phyloP scores from a whole-genome alignment of 2,113 vertebrate genomes.

The Rafetus swinhoei region DNA sequence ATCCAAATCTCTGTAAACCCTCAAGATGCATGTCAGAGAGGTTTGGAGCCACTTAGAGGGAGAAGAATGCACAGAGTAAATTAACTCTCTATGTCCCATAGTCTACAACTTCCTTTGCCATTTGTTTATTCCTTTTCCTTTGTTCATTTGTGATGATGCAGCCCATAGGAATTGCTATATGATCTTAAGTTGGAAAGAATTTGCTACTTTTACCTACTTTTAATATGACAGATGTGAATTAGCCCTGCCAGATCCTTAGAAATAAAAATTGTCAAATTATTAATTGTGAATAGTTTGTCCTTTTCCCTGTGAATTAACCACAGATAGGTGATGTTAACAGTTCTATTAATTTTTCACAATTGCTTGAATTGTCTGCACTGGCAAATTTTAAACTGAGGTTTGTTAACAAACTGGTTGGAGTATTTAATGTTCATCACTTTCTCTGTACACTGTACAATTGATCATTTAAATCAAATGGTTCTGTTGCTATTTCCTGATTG shows the following conservation, averaged over 20 bases:
- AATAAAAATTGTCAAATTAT: not conserved
- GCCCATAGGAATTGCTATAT: not conserved
- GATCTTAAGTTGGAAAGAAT: not conserved
- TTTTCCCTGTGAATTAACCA: slow-evolving; percentile 33
- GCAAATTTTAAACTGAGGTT: not conserved
- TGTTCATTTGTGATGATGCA: not conserved
- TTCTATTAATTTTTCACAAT: slow-evolving; percentile 26
- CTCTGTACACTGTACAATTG: not conserved
- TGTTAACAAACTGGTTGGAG: not conserved
- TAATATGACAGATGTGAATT: not conserved
- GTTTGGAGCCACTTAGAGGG: not conserved
- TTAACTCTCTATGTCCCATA: not conserved
- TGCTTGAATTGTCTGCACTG: not conserved
- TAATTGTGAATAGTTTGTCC: slow-evolving; percentile 20
- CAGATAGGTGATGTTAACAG: slow-evolving; percentile 34
- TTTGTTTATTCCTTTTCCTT: not conserved
- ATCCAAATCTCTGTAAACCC: slow-evolving; percentile 27
- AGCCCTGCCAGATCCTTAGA: not conserved
- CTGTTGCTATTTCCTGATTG: not conserved
- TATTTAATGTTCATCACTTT: slow-evolving; percentile 20
- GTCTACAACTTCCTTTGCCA: not conserved
- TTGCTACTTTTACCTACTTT: not conserved
- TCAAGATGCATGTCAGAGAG: not conserved
- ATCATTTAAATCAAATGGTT: not conserved
- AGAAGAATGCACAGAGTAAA: not conserved